Evolutionary conservation across 2,888 invertebrate species (phyloP), one percentile per base, ranked within the genome.

Genomic region (Sminthurides aquaticus): DNA sequence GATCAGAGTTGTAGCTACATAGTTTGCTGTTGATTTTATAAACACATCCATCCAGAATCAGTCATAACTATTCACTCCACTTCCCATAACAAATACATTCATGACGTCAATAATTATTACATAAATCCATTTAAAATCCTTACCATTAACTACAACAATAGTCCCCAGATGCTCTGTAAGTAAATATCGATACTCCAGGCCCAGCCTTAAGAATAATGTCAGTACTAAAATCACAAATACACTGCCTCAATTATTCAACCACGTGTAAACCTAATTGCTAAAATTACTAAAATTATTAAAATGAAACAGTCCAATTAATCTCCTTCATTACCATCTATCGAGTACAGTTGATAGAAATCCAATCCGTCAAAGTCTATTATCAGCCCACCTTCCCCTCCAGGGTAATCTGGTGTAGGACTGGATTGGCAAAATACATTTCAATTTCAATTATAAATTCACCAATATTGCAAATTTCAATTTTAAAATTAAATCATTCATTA

Each of bases 311-410:
- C n/a, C n/a, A n/a, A n/a, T n/a, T n/a, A n/a, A n/a, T n/a, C n/a
- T n/a, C n/a, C n/a, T n/a, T n/a, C n/a, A n/a, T n/a, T n/a, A n/a
- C n/a, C n/a, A n/a, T n/a, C n/a, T n/a, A 52, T 20, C 5, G 52
- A 52, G 22, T 52, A 52, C 8, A 52, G 52, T 20, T 52, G 52
- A 20, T 15, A 52, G 18, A 18, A 15, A 52, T 52, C 52, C 52
- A 52, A 20, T 18, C 52, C 52, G 52, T 52, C 52, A 52, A 52
- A 52, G 52, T 52, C 52, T 5, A 52, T 52, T 15, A 52, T 52
- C 20, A 52, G 20, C 5, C 20, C 18, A 15, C 52, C 52, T 52
- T 52, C 52, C 5, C 52, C 52, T 15, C 22, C 52, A 18, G 52
- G 52, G 52, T 20, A 52, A 8, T 52, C 52, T 22, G 8, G 52